Percentiles rank a stretch among this genome's conserved stretches.
Conservation (phyloP, 2,888 invertebrate species). For the Synanthedon myopaeformis region DNA sequence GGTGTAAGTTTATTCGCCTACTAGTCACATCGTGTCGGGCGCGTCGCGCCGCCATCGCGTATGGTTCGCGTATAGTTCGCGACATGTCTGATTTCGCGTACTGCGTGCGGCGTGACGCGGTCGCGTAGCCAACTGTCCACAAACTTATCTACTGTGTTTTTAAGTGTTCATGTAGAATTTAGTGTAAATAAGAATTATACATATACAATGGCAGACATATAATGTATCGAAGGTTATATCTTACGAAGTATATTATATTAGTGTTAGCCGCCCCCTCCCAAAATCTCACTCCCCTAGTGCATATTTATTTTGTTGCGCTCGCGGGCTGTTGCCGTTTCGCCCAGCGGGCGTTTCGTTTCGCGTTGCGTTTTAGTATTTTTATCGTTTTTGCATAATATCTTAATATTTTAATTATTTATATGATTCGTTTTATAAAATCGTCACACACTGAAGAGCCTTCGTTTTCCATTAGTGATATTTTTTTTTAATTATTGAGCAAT, state of each 20-base stretch:
- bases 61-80: slow-evolving; percentile 11
- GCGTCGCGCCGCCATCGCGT: slow-evolving; percentile 24
- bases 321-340: slow-evolving; percentile 65
- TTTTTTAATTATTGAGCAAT: slow-evolving; percentile 53
- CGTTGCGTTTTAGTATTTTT: slow-evolving; percentile 50
- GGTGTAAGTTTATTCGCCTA: slow-evolving; percentile 49
- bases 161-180: slow-evolving; percentile 63
- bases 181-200: slow-evolving; percentile 61
- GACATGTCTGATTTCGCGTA: slow-evolving; percentile 17
- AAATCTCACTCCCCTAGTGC: slow-evolving; percentile 10
- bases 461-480: slow-evolving; percentile 71
- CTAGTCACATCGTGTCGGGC: slow-evolving; percentile 54
- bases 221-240: slow-evolving; percentile 31
- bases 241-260: slow-evolving; percentile 17
- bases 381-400: slow-evolving; percentile 46
- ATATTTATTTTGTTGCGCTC: slow-evolving; percentile 67
- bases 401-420: slow-evolving; percentile 58
- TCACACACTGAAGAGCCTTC: slow-evolving; percentile 58
- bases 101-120: slow-evolving; percentile 14
- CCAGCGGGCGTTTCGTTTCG: slow-evolving; percentile 59
- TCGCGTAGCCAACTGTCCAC: slow-evolving; percentile 50
- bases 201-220: slow-evolving; percentile 47
- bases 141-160: slow-evolving; percentile 57
- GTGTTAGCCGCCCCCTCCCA: slow-evolving; percentile 11
- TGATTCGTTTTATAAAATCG: slow-evolving; percentile 42